Evolutionary conservation across 2,113 vertebrate species (phyloP), one percentile per base, ranked within the genome.

Genomic region (Setophaga kirtlandii): DNA sequence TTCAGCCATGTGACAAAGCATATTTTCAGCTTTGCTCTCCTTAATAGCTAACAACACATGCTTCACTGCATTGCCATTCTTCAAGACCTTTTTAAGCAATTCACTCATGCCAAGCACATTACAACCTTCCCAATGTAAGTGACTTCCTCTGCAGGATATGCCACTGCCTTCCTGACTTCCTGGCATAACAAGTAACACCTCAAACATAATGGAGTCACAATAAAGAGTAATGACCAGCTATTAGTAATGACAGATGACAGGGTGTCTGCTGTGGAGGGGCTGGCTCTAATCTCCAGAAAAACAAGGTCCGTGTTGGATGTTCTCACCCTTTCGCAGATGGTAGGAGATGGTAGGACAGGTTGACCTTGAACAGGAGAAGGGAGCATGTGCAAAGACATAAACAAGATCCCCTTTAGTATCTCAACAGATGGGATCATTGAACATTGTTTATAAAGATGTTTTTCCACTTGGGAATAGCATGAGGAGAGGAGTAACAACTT

Each of bases 211-310:
- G 0, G 28, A 71, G 87, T 71, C 55, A 39, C 55, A 55, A 5
- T 35, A 23, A 59, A 59, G 42, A 58, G 37, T 17, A 50, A 87
- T 0, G 2, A 77, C 10, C 50, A 87, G n/a, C 22, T 46, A 42
- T 30, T 49, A 83, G 59, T 58, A 77, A 55, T 1, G 12, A 78
- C 52, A 20, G 50, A 47, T 65, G 41, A 68, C 0, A 2, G 24
- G 17, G 42, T 77, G n/a, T 27, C 21, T 0, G 0, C 9, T 81
- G 42, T 15, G 1, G 1, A 52, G 49, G 49, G 63, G 35, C 9
- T 71, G 35, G 27, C 41, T 76, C 24, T 83, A 73, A 74, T 31
- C 50, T 71, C 58, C 0, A 1, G 35, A 68, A 62, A 79, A 90
- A 39, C 11, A 78, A 77, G 50, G 58, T 21, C 49, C 46, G 68